Evolutionary conservation across 2,888 invertebrate genomes (phyloP).

Genomic region (Crepidodera aurea): DNA sequence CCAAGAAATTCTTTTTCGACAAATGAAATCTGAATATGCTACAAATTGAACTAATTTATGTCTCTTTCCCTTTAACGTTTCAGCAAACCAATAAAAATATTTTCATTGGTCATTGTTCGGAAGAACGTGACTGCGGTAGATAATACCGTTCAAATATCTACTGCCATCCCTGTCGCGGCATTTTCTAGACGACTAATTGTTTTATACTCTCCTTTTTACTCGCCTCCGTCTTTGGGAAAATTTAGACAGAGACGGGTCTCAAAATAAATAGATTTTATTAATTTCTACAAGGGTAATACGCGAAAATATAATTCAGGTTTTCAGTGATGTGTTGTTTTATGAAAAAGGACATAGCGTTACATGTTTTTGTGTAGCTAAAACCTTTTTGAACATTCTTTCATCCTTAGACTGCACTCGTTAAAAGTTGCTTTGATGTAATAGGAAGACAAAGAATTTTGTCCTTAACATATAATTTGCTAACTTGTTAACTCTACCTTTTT

Average conservation of each 20-base stretch:
- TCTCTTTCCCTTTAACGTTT: constrained; percentile 5
- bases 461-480: too few species aligned
- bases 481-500: too few species aligned
- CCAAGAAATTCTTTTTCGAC: constrained; percentile 16
- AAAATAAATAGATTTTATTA: background rate
- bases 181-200: constrained; percentile 45
- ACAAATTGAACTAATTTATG: constrained; percentile 27
- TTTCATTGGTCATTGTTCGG: constrained; percentile 41
- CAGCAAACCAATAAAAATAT: constrained; percentile 40
- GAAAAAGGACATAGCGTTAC: too few species aligned
- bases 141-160: constrained; percentile 39
- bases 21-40: constrained; percentile 24
- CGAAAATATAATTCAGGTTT: too few species aligned
- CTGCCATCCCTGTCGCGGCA: constrained; percentile 27
- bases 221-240: constrained; percentile 36
- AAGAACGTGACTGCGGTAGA: constrained; percentile 39
- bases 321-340: too few species aligned
- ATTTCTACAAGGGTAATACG: background rate
- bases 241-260: constrained; percentile 28
- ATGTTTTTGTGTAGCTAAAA: too few species aligned
- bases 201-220: constrained; percentile 39
- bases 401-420: too few species aligned
- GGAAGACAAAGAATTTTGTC: too few species aligned
- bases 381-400: too few species aligned
- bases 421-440: too few species aligned